A percentile compares a stretch with the other conserved stretches of the same genome.
Evolutionary conservation across 2,888 invertebrate species (phyloP).

Genomic region (Osedax fenrisi): DNA sequence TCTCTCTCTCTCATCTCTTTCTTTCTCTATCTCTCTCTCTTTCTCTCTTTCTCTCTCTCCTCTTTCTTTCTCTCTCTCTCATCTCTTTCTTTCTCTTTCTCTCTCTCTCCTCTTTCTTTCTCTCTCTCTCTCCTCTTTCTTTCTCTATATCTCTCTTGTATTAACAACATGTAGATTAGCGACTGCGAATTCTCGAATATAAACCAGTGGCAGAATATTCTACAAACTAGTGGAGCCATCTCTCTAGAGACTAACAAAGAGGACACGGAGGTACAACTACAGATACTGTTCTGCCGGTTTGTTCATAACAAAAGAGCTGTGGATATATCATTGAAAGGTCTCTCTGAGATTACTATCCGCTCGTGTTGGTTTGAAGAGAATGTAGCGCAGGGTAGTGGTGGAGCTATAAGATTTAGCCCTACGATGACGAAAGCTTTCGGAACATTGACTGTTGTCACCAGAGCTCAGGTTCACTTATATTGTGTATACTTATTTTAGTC

Average conservation of each 20-base stretch:
- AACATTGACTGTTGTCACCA: neutral
- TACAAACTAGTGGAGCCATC: neutral
- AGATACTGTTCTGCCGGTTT: neutral
- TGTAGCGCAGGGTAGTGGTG: conserved; percentile 26
- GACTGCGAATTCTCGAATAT: neutral
- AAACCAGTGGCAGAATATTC: neutral
- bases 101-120: no score
- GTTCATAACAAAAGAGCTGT: conserved; percentile 11
- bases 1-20: no score
- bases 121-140: no score
- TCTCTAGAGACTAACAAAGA: neutral
- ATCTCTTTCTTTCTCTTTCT: no score
- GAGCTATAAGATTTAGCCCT: conserved; percentile 26
- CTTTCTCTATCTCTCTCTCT: no score
- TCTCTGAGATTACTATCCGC: neutral
- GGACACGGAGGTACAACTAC: neutral
- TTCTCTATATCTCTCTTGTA: no score
- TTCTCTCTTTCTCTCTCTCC: no score
- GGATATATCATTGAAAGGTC: conserved; percentile 26
- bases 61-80: no score
- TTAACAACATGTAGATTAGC: neutral
- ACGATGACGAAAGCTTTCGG: conserved; percentile 11
- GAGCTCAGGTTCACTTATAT: neutral
- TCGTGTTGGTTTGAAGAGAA: conserved; percentile 23
- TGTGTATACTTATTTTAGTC: no score